Percentiles rank a stretch among this genome's conserved stretches.
Conservation (phyloP, 2,888 invertebrate species). For the Apoderus coryli region DNA sequence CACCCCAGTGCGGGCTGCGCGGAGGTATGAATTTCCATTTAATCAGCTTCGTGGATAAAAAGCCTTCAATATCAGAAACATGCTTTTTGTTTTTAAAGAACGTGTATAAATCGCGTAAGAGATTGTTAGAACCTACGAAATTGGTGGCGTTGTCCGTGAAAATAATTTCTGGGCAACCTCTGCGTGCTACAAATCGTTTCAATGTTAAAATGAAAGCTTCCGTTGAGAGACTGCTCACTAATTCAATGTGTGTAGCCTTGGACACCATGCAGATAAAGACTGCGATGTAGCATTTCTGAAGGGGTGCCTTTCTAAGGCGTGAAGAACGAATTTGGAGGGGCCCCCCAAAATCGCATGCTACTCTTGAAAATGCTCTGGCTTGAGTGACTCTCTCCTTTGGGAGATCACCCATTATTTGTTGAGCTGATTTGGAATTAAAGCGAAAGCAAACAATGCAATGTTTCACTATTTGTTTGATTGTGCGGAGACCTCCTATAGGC, state of each 20-base stretch:
- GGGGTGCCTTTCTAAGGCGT: background rate
- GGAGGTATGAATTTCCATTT: conserved; percentile 8
- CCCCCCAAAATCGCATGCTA: background rate
- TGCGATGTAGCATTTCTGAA: background rate
- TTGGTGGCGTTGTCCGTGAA: conserved; percentile 9
- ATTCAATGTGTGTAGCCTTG: background rate
- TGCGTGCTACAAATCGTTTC: background rate
- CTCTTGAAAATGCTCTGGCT: background rate
- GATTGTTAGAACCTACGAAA: conserved; percentile 7
- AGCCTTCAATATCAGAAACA: background rate
- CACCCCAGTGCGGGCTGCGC: conserved; percentile 6
- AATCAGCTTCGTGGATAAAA: conserved; percentile 5
- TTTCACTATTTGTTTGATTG: background rate
- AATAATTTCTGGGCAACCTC: conserved; percentile 4
- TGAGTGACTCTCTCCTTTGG: background rate
- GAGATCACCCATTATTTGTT: background rate
- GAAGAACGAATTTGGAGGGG: background rate
- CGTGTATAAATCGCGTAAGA: conserved; percentile 4
- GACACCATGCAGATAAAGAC: background rate
- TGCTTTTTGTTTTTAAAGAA: background rate
- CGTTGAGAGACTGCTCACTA: background rate
- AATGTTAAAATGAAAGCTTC: background rate
- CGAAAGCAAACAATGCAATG: background rate
- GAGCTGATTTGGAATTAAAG: background rate
- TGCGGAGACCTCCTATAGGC: background rate